A percentile compares a stretch with the other conserved stretches of the same genome.
These are phyloP conservation scores for Hydrozoanthus tunicans DNA, from an alignment of 64 coral and sea anemone genomes.

Conservation along the genomic window DNA sequence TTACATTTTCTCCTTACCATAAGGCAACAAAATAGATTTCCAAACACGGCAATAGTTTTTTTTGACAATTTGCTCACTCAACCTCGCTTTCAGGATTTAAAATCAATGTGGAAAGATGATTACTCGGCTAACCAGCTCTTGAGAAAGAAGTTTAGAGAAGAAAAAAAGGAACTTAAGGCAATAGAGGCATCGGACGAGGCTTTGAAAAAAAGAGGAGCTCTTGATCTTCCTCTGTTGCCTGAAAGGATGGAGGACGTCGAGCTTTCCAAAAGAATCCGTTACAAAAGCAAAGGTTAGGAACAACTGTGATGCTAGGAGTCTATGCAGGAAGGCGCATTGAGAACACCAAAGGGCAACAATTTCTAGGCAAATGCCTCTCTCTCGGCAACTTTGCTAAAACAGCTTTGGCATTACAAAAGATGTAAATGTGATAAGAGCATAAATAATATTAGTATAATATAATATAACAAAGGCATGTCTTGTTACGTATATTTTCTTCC, in stretches of 20 bases:
- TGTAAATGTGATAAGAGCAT: no score
- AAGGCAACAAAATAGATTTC: no score
- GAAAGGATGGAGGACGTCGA: constrained; percentile 81
- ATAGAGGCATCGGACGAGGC: constrained; percentile 67
- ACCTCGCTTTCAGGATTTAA: constrained; percentile 69
- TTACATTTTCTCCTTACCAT: no score
- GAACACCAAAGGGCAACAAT: no score
- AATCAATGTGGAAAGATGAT: constrained; percentile 95
- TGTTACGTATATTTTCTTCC: no score
- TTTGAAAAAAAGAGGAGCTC: constrained; percentile 64
- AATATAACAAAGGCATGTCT: no score
- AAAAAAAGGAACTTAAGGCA: constrained; percentile 81
- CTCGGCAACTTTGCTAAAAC: no score
- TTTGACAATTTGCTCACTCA: neutral
- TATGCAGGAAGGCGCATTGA: neutral
- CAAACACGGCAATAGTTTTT: no score
- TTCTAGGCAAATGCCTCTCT: no score
- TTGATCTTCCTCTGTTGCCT: constrained; percentile 75
- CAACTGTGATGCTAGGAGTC: neutral
- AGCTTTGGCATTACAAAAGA: no score
- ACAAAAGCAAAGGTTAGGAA: constrained; percentile 63
- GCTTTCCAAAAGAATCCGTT: constrained; percentile 79
- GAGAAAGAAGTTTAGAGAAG: constrained; percentile 93
- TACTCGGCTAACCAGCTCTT: constrained; percentile 93
- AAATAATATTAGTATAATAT: no score